Percentiles rank a stretch among this genome's conserved stretches.
These are phyloP conservation scores for Phanerotoma sp. DNA, from an alignment of 2,888 invertebrate genomes.

Conservation along the genomic window DNA sequence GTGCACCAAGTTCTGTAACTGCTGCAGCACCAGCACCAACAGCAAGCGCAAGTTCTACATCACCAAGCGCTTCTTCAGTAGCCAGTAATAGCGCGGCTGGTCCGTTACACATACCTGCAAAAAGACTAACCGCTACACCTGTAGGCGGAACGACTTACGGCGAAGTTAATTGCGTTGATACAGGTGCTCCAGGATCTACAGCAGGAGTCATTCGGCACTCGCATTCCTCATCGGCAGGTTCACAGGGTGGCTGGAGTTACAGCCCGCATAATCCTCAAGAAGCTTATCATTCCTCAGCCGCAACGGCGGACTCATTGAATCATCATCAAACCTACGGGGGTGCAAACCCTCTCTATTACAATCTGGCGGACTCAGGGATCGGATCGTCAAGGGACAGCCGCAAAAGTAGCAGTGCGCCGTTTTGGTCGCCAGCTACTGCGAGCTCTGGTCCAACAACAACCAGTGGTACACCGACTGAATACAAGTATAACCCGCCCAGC, in stretches of 20 bases:
- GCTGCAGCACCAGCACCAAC: constrained; percentile 56
- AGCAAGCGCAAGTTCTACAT: constrained; percentile 69
- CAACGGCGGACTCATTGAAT: constrained; percentile 62
- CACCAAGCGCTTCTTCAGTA: constrained; percentile 61
- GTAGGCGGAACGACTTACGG: constrained; percentile 59
- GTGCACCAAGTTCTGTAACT: constrained; percentile 53
- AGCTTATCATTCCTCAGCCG: constrained; percentile 54
- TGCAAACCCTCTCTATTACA: constrained; percentile 72
- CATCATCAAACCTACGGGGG: constrained; percentile 68
- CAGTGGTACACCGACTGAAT: constrained; percentile 61
- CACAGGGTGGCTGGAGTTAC: constrained; percentile 70
- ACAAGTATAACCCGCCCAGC: constrained; percentile 62
- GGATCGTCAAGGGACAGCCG: constrained; percentile 63
- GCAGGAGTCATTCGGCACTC: constrained; percentile 77
- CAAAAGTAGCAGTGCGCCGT: constrained; percentile 61
- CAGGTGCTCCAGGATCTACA: constrained; percentile 60
- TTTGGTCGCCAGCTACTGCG: constrained; percentile 67
- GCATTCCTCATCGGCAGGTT: constrained; percentile 54
- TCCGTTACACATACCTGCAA: constrained; percentile 86
- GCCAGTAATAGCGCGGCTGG: constrained; percentile 72
- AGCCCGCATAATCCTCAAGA: constrained; percentile 63
- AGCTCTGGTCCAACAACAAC: constrained; percentile 55
- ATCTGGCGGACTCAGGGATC: constrained; percentile 62
- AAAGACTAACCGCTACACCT: constrained; percentile 66
- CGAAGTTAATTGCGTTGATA: constrained; percentile 53